These are phyloP conservation scores for Engystomops pustulosus DNA, from an alignment of 2,113 vertebrate species.

Conservation along the genomic window DNA sequence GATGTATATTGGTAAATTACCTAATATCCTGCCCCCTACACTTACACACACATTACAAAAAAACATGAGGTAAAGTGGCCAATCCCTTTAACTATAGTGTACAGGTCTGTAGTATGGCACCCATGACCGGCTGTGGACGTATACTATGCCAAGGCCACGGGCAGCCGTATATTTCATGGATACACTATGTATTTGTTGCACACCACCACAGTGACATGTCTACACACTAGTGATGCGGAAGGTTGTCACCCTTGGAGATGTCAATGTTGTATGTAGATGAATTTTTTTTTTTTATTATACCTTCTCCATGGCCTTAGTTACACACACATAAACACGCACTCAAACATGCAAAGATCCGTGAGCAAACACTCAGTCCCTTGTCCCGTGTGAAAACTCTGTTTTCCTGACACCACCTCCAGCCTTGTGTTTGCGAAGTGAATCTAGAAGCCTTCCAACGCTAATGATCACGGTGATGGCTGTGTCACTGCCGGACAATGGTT, in stretches of 20 bases:
- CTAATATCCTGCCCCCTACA: too few species aligned
- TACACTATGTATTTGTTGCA: neutral
- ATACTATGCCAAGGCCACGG: too few species aligned
- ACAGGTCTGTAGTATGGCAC: too few species aligned
- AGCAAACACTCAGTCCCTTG: slow-evolving; percentile 57
- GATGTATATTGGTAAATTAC: too few species aligned
- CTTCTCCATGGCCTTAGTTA: slow-evolving; percentile 47
- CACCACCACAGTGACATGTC: neutral
- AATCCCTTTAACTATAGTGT: too few species aligned
- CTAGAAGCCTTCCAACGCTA: neutral
- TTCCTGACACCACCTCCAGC: slow-evolving; percentile 17
- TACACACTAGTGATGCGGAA: neutral
- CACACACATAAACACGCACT: slow-evolving; percentile 48
- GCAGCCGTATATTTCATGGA: neutral
- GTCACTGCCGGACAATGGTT: neutral
- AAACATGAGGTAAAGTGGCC: too few species aligned
- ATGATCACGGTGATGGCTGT: neutral
- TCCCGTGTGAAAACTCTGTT: slow-evolving; percentile 56
- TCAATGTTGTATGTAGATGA: neutral
- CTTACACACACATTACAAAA: too few species aligned
- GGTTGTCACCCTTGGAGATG: neutral
- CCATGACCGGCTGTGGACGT: too few species aligned
- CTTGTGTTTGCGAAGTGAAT: slow-evolving; percentile 42
- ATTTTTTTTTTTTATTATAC: slow-evolving; percentile 10
- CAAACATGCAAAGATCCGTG: slow-evolving; percentile 53